Evolutionary conservation across 2,888 invertebrate species (phyloP), one percentile per base, ranked within the genome.

Genomic region (Synanthedon formicaeformis): DNA sequence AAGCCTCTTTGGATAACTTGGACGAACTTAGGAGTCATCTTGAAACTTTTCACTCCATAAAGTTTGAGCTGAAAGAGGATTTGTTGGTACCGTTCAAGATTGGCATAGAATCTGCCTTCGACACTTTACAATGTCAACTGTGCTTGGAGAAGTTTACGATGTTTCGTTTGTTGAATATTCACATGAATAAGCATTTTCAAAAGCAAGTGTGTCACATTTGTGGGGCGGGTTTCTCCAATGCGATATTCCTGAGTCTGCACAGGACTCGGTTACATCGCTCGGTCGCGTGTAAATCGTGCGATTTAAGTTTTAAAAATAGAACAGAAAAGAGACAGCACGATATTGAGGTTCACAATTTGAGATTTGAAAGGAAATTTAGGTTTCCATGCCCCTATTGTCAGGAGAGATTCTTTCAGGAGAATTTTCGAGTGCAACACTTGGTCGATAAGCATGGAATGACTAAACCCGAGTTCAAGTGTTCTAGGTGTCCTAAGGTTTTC

Each of bases 201-300:
- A 85, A 81, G 12, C 78, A 82, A 54, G 75, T 85, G 0, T 87
- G 86, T 23, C 75, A 85, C 55, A 66, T 81, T 0, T 87, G 86
- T 48, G 86, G 86, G 0, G 71, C 78, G 0, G 81, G 78, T 0
- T 87, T 85, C 54, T 75, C 84, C 0, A 84, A 77, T 64, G 62
- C 79, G 48, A 76, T 79, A 0, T 81, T 82, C 56, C 56, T 83
- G 13, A 86, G 80, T 59, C 58, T 82, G 1, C 85, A 85, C 48
- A 80, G 72, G 55, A 75, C 69, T 0, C 61, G 84, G 5, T 68
- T 70, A 0, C 85, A 85, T 48, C 64, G 67, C 0, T 64, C 63
- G 0, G 60, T 76, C 1, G 55, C 57, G 2, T 87, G 86, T 49
- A 64, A 66, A 4, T 48, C 57, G 0, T 87, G 86, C 51, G 55